phyloP scores from a whole-genome alignment of 1,140 invertebrate genomes.

The Andrena cerasifolii region DNA sequence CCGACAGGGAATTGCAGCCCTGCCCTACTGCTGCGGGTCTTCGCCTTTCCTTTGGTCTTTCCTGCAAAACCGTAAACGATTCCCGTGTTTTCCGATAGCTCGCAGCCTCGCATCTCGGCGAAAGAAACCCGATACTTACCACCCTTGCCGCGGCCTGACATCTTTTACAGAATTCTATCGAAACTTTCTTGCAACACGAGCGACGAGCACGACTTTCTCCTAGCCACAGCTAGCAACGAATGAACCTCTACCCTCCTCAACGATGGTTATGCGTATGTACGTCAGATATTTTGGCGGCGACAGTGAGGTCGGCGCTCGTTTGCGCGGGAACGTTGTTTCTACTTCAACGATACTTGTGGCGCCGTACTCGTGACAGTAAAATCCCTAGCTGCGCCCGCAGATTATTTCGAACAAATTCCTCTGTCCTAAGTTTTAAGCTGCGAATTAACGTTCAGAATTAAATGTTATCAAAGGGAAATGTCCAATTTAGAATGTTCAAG shows the following conservation, averaged over 20 bases:
- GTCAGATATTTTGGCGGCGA: conserved; percentile 69
- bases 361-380: not conserved
- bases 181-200: not conserved
- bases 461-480: not conserved
- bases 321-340: conserved; percentile 63
- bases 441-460: not conserved
- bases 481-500: not conserved
- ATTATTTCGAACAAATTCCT: not conserved
- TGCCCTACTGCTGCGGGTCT: conserved; percentile 85
- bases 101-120: not conserved
- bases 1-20: conserved; percentile 87
- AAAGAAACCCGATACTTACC: conserved; percentile 53
- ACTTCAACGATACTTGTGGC: conserved; percentile 6
- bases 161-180: conserved; percentile 32
- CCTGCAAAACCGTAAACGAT: conserved; percentile 68
- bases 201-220: conserved; percentile 2
- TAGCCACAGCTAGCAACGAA: conserved; percentile 50
- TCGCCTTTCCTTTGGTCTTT: conserved; percentile 83
- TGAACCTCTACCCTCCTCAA: conserved; percentile 50
- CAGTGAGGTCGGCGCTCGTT: conserved; percentile 58
- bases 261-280: conserved; percentile 56
- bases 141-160: conserved; percentile 73
- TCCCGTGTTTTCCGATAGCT: not conserved
- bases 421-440: too few relatives aligned
- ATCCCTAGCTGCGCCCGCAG: not conserved